Evolutionary conservation across 2,797 vertebrate species (phyloP).

Genomic region (Acanthornis magna): DNA sequence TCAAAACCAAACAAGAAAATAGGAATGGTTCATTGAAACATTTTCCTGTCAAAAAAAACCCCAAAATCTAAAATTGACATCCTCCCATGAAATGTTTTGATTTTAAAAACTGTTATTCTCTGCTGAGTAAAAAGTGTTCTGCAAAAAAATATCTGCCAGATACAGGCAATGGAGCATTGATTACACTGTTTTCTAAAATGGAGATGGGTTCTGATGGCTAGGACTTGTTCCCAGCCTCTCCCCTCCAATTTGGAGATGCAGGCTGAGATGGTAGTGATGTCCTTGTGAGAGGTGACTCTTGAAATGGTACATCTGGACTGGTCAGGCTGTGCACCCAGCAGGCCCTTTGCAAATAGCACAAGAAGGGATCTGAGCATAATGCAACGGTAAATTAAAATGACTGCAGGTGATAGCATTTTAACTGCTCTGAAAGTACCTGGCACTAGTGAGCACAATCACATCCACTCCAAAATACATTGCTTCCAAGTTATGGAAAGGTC

Average conservation of each 20-base stretch:
- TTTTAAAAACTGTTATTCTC: neutral
- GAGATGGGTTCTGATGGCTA: neutral
- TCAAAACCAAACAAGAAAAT: slow-evolving; percentile 30
- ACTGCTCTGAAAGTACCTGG: neutral
- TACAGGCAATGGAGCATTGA: neutral
- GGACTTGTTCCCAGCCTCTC: neutral
- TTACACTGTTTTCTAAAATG: neutral
- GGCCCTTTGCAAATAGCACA: neutral
- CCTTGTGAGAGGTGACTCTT: neutral
- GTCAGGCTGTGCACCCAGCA: neutral
- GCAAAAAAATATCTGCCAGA: neutral
- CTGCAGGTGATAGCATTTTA: neutral
- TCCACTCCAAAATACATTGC: neutral
- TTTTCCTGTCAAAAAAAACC: neutral
- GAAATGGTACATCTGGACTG: neutral
- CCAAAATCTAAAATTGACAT: neutral
- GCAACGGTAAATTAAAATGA: neutral
- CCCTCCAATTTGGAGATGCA: neutral
- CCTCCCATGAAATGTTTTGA: neutral
- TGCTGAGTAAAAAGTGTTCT: neutral
- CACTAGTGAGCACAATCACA: neutral
- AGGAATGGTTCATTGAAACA: slow-evolving; percentile 20
- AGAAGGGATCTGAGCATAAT: neutral
- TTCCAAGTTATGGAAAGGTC: neutral
- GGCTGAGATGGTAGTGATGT: rapidly evolving